phyloP scores from a whole-genome alignment of 2,113 vertebrate species.

The Tylochromis polylepis region DNA sequence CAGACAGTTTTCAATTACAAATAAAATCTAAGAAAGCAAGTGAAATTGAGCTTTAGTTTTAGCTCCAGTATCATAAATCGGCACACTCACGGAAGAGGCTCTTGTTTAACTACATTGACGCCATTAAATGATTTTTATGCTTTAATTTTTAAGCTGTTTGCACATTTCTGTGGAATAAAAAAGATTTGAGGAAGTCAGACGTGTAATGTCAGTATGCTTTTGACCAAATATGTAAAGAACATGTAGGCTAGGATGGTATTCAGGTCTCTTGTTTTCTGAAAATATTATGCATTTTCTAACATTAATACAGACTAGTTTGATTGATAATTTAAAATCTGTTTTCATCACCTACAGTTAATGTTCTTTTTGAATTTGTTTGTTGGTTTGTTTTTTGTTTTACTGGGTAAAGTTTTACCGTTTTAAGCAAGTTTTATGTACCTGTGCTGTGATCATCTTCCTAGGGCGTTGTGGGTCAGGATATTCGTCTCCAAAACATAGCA shows the following conservation, averaged over 20 bases:
- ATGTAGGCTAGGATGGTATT: not conserved
- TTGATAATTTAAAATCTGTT: not conserved
- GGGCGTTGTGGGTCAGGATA: constrained; percentile 89
- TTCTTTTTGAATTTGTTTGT: not conserved
- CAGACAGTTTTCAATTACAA: not conserved
- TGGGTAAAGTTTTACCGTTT: not conserved
- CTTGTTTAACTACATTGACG: not conserved
- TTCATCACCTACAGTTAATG: not conserved
- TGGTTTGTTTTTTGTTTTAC: not conserved
- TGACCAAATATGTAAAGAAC: not conserved
- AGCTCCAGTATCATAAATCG: not conserved
- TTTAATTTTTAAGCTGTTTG: not conserved
- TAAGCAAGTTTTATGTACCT: constrained; percentile 64
- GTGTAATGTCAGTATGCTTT: not conserved
- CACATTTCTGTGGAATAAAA: not conserved
- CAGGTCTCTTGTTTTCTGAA: not conserved
- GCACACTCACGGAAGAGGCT: not conserved
- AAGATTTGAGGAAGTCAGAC: not conserved
- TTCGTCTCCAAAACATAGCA: constrained; percentile 93
- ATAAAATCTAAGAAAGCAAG: not conserved
- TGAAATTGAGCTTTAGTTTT: not conserved
- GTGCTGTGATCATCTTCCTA: constrained; percentile 93
- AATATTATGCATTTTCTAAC: not conserved
- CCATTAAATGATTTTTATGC: not conserved
- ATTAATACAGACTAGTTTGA: not conserved